Evolutionary conservation across 2,888 invertebrate genomes (phyloP).

Genomic region (Thysanoteuthis rhombus): DNA sequence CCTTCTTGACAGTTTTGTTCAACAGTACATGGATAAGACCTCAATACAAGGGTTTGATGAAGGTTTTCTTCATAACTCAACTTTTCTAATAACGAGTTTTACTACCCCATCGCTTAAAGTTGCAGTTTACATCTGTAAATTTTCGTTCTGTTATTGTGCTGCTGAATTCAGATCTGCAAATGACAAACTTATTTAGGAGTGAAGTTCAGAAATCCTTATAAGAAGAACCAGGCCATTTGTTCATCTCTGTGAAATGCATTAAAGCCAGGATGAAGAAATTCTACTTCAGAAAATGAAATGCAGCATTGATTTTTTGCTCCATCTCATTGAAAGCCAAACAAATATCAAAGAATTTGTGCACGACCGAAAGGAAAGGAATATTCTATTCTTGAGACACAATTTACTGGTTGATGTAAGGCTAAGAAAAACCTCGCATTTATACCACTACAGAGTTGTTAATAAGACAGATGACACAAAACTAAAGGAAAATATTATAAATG

Average conservation of each 20-base stretch:
- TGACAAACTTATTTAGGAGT: background rate
- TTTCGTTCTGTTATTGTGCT: background rate
- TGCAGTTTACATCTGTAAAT: background rate
- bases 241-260: background rate
- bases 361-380: background rate
- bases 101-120: background rate
- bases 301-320: background rate
- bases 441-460: too few species aligned
- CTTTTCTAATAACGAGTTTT: too few species aligned
- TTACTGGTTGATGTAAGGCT: background rate
- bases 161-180: background rate
- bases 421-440: too few species aligned
- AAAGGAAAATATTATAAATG: too few species aligned
- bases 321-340: too few species aligned
- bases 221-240: background rate
- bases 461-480: too few species aligned
- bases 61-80: too few species aligned
- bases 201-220: background rate
- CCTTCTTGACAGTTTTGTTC: too few species aligned
- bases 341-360: background rate
- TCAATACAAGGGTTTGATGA: too few species aligned
- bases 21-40: too few species aligned
- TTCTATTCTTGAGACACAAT: background rate
- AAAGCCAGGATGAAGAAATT: background rate
- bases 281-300: background rate